Percentiles rank a stretch among this genome's conserved stretches.
These are phyloP conservation scores for Eristalis arbustorum DNA, from an alignment of 2,888 invertebrate genomes.

Conservation along the genomic window DNA sequence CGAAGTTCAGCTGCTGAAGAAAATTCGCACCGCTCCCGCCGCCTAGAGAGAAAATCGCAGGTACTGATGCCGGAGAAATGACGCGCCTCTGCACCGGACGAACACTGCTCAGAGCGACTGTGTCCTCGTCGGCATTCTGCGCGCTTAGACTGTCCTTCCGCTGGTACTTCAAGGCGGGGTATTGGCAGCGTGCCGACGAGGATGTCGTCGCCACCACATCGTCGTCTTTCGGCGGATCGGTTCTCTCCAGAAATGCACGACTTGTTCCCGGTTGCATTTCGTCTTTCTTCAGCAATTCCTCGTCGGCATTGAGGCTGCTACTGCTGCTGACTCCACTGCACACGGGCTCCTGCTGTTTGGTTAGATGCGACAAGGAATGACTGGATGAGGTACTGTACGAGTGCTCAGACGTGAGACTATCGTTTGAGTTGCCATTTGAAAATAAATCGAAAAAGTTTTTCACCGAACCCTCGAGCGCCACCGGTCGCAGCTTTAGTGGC, in stretches of 20 bases:
- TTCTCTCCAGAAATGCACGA: constrained; percentile 36
- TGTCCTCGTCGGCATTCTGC: constrained; percentile 21
- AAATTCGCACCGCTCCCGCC: constrained; percentile 35
- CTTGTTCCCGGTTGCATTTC: constrained; percentile 7
- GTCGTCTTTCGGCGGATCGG: constrained; percentile 50
- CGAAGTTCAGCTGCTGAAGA: constrained; percentile 34
- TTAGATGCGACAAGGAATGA: constrained; percentile 71
- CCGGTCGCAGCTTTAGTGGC: constrained; percentile 16
- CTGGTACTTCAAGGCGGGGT: constrained; percentile 72
- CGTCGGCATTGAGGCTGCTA: constrained; percentile 38
- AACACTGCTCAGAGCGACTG: neutral
- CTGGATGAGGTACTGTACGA: constrained; percentile 72
- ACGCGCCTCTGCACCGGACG: constrained; percentile 2
- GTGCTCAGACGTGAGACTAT: constrained; percentile 74
- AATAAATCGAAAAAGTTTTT: constrained; percentile 73
- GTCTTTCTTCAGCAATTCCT: constrained; percentile 39
- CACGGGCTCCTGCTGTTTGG: constrained; percentile 69
- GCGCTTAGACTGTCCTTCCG: constrained; percentile 33
- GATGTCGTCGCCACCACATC: constrained; percentile 73
- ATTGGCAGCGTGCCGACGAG: constrained; percentile 77
- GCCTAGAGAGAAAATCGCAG: constrained; percentile 45
- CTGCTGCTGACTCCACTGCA: constrained; percentile 31
- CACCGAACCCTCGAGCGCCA: constrained; percentile 1
- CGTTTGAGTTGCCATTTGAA: constrained; percentile 78
- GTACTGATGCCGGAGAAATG: constrained; percentile 5